Evolutionary conservation across 2,113 vertebrate species (phyloP), one percentile per base, ranked within the genome.

Genomic region (Sander vitreus): DNA sequence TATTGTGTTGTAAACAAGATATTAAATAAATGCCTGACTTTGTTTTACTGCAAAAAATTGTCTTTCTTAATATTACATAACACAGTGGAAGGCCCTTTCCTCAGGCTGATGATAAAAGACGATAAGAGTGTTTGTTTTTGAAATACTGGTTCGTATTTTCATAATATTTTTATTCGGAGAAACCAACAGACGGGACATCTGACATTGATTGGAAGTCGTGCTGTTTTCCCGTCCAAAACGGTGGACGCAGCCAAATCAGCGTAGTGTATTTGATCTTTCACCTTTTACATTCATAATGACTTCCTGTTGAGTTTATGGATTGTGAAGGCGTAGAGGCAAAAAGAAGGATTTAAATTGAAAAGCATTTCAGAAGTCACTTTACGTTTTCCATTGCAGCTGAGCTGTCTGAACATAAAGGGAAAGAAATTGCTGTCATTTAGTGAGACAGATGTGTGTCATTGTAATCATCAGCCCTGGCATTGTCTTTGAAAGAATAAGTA

Each of bases 341-440:
- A 55, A 59, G 19, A 55, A 71, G 62, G 58, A 65, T 71, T 64
- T 76, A 47, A 71, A 71, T 30, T 6, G 39, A 59, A 47, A 33
- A 3, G 54, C 88, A 88, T 92, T 93, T 90, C 92, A 66, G 21
- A 12, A 30, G 43, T 59, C 59, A 50, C 73, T 53, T 47, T 58
- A 16, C 47, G 15, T 87, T 80, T 85, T 88, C 90, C 89, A 78
- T 90, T 48, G 76, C 85, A 57, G 76, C 80, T 82, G 59, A 68
- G 66, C 11, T 2, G 27, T 60, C 51, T 77, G 57, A 55, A 45
- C 50, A 77, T 19, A 19, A 50, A 70, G 57, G 50, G 23, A 23
- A 70, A 36, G 76, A 59, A 55, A 60, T 50, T 1, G 1, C 69
- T n/a, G 80, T 70, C 67, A 79, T 68, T 86, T 73, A 58, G 25